These are phyloP conservation scores for Acanthosepion lycidas DNA, from an alignment of 2,888 invertebrate species.

Conservation along the genomic window DNA sequence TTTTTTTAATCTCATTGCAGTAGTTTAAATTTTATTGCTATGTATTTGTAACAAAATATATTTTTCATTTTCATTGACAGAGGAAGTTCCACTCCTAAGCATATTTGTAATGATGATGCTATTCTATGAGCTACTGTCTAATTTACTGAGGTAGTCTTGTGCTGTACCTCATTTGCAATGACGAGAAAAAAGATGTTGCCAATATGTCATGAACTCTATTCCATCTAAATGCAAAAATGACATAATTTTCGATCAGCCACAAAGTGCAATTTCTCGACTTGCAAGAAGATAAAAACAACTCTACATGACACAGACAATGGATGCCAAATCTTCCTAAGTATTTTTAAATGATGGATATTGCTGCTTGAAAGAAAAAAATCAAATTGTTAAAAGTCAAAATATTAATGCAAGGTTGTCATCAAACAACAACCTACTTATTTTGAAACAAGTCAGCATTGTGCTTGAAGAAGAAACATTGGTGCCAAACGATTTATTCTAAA, in stretches of 20 bases:
- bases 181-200: not conserved
- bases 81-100: not conserved
- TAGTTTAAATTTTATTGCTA: not conserved
- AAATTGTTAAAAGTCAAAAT: not conserved
- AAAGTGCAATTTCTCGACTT: not conserved
- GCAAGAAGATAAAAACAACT: not conserved
- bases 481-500: not conserved
- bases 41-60: not conserved
- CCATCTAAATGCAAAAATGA: not conserved
- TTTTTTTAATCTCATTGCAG: not conserved
- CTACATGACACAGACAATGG: not conserved
- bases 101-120: not conserved
- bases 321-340: not conserved
- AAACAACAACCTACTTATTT: not conserved
- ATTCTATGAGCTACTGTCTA: not conserved
- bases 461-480: slow-evolving; percentile 14
- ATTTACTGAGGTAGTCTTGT: not conserved
- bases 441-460: not conserved
- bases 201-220: not conserved
- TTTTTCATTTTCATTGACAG: not conserved
- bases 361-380: not conserved
- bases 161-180: not conserved
- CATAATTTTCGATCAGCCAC: not conserved
- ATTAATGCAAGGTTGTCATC: not conserved
- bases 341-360: not conserved